Conservation (phyloP, 2,888 invertebrate species). For the Orchesellides sinensis region DNA sequence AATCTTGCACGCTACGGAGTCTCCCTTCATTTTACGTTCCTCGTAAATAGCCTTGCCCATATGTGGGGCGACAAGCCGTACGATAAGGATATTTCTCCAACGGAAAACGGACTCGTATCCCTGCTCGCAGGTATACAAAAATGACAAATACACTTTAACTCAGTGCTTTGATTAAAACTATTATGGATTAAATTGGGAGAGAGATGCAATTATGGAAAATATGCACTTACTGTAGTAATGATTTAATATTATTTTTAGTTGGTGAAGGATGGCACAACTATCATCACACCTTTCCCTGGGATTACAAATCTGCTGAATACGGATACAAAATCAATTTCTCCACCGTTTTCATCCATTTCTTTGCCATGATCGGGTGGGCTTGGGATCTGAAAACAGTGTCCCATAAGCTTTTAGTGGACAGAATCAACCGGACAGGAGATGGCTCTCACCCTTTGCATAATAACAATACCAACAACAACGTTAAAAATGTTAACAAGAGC, state of each 20-base stretch:
- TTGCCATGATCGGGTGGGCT: conserved; percentile 3
- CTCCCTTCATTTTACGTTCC: conserved; percentile 93
- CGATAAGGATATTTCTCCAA: conserved; percentile 79
- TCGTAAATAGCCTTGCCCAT: conserved; percentile 97
- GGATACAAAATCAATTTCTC: conserved; percentile 75
- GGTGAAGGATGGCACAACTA: conserved; percentile 80
- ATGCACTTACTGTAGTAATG: too few species aligned
- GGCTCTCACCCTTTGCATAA: conserved; percentile 76
- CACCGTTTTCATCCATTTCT: not conserved
- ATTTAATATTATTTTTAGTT: too few species aligned
- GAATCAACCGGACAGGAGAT: conserved; percentile 33
- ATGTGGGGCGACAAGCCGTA: conserved; percentile 89
- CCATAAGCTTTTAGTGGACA: not conserved
- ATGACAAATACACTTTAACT: too few species aligned
- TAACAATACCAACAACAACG: conserved; percentile 35
- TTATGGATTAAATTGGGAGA: too few species aligned
- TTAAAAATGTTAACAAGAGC: not conserved
- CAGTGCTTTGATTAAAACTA: too few species aligned
- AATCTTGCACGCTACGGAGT: too few species aligned
- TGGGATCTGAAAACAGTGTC: conserved; percentile 14
- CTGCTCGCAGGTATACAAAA: too few species aligned
- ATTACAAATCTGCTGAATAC: conserved; percentile 79
- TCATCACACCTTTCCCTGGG: conserved; percentile 79
- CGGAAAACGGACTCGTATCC: too few species aligned
- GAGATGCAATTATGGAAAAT: too few species aligned